Evolutionary conservation across 2,113 vertebrate species (phyloP), one percentile per base, ranked within the genome.

Genomic region (Cranoglanis bouderius): DNA sequence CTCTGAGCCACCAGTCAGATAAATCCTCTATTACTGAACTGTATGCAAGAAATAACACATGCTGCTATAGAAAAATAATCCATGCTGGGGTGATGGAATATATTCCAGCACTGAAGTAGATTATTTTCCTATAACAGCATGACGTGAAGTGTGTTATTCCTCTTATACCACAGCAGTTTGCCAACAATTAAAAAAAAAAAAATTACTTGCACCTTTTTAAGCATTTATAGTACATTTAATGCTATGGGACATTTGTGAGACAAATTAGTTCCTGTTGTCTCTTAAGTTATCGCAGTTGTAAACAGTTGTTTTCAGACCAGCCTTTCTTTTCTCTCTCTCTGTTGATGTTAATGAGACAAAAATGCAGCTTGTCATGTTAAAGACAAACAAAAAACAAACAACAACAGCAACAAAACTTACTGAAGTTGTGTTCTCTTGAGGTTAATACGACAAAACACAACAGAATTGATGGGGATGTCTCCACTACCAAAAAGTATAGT

Each of bases 1-100:
- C 40, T 84, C 85, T 51, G 38, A 72, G 57, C 55, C 74, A 35
- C 85, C 57, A 84, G 38, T 55, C 70, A 63, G 82, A 29, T 51
- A 75, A 80, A 80, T 26, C 13, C 21, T 38, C 49, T 57, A 16
- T 74, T 35, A 53, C 9, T 82, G 8, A 7, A 43, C 13, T 13
- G 55, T 40, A 29, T 38, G n/a, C 19, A 81, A 40, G 9, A 82
- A 82, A 83, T 59, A 40, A 43, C 10, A 40, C 55, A 61, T 59
- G 51, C 51, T 38, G 19, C 13, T 59, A 40, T 38, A 35, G 2
- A 21, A 82, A 13, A 82, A 59, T 82, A 53, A 53, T 32, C 6
- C 9, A 19, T 53, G 49, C 49, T 81, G 14, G 12, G 29, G 0
- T 55, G n/a, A 13, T 32, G 29, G 14, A 16, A 81, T 53, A 14